Evolutionary conservation across 2,888 invertebrate species (phyloP).

Genomic region (Drosophila anomalata): DNA sequence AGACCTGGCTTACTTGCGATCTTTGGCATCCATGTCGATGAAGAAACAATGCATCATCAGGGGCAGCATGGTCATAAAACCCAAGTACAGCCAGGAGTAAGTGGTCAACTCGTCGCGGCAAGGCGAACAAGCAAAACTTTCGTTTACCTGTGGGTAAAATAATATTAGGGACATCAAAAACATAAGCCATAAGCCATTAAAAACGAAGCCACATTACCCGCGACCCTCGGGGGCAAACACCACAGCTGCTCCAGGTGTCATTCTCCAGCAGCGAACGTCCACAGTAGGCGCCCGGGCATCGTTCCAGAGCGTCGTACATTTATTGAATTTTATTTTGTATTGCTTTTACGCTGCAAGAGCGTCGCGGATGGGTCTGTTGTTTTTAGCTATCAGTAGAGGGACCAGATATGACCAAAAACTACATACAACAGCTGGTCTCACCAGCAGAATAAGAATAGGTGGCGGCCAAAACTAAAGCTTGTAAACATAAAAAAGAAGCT

Average conservation of each 20-base stretch:
- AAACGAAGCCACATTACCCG: constrained; percentile 84
- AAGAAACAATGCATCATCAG: constrained; percentile 96
- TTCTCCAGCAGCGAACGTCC: constrained; percentile 87
- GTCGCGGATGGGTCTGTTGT: constrained; percentile 1
- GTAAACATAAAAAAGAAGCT: too few relatives aligned
- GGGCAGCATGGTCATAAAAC: constrained; percentile 96
- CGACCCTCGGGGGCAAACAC: constrained; percentile 93
- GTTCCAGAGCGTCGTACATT: constrained; percentile 65
- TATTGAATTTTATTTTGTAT: constrained; percentile 15
- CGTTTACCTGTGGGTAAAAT: constrained; percentile 75
- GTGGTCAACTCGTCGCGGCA: constrained; percentile 91
- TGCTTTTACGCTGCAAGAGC: constrained; percentile 8
- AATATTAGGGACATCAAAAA: neutral
- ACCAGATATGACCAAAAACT: neutral
- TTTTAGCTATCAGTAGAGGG: neutral
- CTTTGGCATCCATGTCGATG: constrained; percentile 92
- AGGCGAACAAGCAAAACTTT: constrained; percentile 89
- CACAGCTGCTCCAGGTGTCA: constrained; percentile 91
- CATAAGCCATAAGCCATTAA: too few relatives aligned
- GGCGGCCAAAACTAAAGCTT: neutral
- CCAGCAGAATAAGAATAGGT: neutral
- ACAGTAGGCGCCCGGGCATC: constrained; percentile 83
- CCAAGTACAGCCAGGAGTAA: constrained; percentile 97
- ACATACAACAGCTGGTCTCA: neutral
- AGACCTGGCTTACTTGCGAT: constrained; percentile 86